Evolutionary conservation across 2,113 vertebrate species (phyloP), one percentile per base, ranked within the genome.

Genomic region (Cynoglossus semilaevis): DNA sequence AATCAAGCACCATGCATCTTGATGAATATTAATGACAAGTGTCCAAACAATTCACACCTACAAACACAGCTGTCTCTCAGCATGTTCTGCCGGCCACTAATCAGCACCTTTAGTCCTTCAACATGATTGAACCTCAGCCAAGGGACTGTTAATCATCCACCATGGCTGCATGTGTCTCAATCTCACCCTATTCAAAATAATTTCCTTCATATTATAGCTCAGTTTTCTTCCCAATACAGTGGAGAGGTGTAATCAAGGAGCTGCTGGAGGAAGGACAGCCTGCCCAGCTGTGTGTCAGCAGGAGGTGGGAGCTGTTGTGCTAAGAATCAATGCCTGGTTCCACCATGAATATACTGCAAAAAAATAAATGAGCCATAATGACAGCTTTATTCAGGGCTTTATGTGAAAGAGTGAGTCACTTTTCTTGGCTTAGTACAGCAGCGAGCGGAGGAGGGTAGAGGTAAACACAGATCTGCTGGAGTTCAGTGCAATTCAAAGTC

Each of bases 351-450:
- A 79, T 70, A 57, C 61, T 70, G 18, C 18, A 56, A 51, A 67
- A 79, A 77, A 67, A 29, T 29, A 29, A 86, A 81, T 75, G 72
- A 57, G 47, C 52, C 15, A 18, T 81, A 76, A 83, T 74, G 60
- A 71, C 77, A 78, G 71, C 63, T 65, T 76, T 63, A 70, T 61
- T 64, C 62, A 62, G 46, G 34, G 73, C 38, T 76, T 79, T 74
- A 79, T 78, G 66, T 66, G 66, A 61, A 72, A 63, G 29, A 63
- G 17, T 73, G 76, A 81, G 19, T 81, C 73, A 83, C 63, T 74
- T 71, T 69, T 56, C 61, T 72, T 18, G 9, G 59, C 72, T 79
- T 56, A 69, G 67, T 50, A 22, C 55, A n/a, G 58, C 12, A 22
- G 44, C 1, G 15, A 56, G 63, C 12, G 53, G 63, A 67, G 53